Evolutionary conservation across 2,113 vertebrate genomes (phyloP).

Genomic region (Ornithorhynchus anatinus): DNA sequence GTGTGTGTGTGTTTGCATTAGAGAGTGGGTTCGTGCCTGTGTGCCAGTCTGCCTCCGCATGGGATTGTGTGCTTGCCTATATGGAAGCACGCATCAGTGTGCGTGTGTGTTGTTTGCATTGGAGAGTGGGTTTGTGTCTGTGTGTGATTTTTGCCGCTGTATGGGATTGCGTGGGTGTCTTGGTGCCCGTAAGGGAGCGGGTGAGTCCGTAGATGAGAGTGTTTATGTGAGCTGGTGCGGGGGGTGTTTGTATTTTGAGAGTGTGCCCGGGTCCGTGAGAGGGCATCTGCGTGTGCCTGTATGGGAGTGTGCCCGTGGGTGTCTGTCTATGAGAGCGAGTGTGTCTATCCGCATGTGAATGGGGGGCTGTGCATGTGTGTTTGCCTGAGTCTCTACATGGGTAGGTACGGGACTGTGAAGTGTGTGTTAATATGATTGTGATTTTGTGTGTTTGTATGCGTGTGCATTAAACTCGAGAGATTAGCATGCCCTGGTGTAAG

Average conservation of each 20-base stretch:
- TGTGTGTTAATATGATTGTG: background rate
- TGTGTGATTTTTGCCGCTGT: background rate
- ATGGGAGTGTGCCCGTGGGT: background rate
- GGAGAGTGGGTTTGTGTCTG: too few relatives aligned
- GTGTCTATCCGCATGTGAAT: too few relatives aligned
- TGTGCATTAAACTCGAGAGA: too few relatives aligned
- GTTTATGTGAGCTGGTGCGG: background rate
- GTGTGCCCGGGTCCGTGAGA: too few relatives aligned
- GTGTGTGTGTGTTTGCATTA: background rate
- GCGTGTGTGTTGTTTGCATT: background rate
- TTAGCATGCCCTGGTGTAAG: too few relatives aligned
- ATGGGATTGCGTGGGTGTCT: background rate
- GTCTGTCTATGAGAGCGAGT: background rate
- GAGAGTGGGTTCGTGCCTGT: too few relatives aligned
- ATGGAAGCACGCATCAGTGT: background rate
- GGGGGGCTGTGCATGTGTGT: too few relatives aligned
- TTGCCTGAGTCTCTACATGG: too few relatives aligned
- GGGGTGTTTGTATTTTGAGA: too few relatives aligned
- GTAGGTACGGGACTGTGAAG: too few relatives aligned
- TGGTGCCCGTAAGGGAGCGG: background rate
- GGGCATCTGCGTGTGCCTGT: too few relatives aligned
- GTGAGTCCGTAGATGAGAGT: fast-evolving
- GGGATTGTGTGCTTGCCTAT: background rate
- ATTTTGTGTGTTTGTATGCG: too few relatives aligned
- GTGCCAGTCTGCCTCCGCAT: background rate